Base-by-base conservation (phyloP, 2,888 invertebrate species). In the Thecophora atra region DNA sequence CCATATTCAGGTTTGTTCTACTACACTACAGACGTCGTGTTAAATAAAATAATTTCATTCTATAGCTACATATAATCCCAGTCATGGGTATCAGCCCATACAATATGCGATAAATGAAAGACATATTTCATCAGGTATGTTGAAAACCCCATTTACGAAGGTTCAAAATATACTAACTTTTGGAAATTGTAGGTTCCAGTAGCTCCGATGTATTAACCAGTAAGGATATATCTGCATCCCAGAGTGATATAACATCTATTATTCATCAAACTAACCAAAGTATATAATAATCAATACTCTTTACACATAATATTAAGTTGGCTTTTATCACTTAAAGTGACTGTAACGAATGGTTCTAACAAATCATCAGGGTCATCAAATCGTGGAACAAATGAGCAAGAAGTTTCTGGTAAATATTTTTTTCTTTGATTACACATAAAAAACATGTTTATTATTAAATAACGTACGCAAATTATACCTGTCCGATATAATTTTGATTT, bases 81-180 rank as follows among this genome's bases (percentile, higher is more conserved):
- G 86, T 81, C 87, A 87, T 78, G 87, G 87, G 76, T 87, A 87
- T 79, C 87, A 87, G 78, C 87, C 87, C 69, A 87, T 87, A 76
- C 87, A 87, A 79, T 87, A 87, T 77, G 87, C 87, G 69, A 81
- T 86, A 58, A 83, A 85, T 73, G 87, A 87, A 79, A 83, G 87
- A 15, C 86, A 87, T 77, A 84, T 87, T 78, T 87, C 87, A 47
- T 87, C 86, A 77, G 86, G 67, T 67, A 52, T 37, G n/a, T 4
- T 6, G 37, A 37, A 37, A 37, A 8, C 37, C 11, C 11, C 7
- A 6, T 37, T 37, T 37, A 37, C 1, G 8, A 37, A 37, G n/a
- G n/a, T 44, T 44, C 47, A 47, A 47, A 11, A 8, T 47, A 47
- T 47, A 21, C 24, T 47, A 6, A 47, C 42, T 62, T 15, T 26